These are phyloP conservation scores for Zingel zingel DNA, from an alignment of 2,113 vertebrate species.

Conservation along the genomic window DNA sequence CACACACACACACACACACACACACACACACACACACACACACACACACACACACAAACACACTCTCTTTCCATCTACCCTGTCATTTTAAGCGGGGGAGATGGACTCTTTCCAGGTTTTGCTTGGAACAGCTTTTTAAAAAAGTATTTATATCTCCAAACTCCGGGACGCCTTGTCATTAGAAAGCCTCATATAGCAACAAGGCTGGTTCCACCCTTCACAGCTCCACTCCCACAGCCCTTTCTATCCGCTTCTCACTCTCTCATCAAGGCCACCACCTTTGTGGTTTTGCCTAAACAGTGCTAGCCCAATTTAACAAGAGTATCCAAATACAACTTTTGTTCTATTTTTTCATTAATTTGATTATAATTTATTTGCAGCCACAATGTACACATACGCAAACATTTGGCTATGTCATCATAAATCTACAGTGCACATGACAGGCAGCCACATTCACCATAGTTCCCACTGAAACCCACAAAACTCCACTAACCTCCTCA, in stretches of 20 bases:
- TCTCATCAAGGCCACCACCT: constrained; percentile 33
- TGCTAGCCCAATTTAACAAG: background rate
- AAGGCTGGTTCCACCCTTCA: constrained; percentile 54
- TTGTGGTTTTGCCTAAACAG: constrained; percentile 24
- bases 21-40: constrained; percentile 12
- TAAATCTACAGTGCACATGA: background rate
- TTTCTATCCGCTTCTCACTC: constrained; percentile 18
- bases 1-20: constrained; percentile 9
- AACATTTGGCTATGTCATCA: background rate
- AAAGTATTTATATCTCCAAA: constrained; percentile 74
- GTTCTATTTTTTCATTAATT: background rate
- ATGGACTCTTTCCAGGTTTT: constrained; percentile 59
- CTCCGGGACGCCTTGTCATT: constrained; percentile 78
- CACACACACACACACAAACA: constrained; percentile 26
- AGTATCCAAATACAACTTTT: background rate
- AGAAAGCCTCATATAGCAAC: constrained; percentile 63
- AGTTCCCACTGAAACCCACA: background rate
- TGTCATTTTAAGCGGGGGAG: constrained; percentile 58
- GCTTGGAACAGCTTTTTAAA: constrained; percentile 33
- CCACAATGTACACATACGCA: background rate
- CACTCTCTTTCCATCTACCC: constrained; percentile 56
- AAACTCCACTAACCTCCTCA: background rate
- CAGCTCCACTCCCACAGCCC: constrained; percentile 51
- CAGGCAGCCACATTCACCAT: background rate
- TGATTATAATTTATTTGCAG: background rate